A percentile compares a stretch with the other conserved stretches of the same genome.
phyloP scores from a whole-genome alignment of 2,888 invertebrate species.

The Mythimna pallens region DNA sequence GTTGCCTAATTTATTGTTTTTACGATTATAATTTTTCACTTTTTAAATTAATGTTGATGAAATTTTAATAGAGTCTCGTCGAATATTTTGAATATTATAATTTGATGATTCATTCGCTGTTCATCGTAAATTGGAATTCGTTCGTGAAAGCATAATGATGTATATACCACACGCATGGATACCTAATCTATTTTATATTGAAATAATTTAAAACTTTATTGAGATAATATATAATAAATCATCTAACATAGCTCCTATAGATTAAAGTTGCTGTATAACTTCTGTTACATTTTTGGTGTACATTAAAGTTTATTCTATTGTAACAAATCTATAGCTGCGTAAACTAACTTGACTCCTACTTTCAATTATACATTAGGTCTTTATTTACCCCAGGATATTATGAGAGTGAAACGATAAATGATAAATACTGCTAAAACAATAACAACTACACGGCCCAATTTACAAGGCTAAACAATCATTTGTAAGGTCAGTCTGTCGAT shows the following conservation, averaged over 20 bases:
- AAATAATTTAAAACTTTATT: slow-evolving; percentile 2
- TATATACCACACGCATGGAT: slow-evolving; percentile 18
- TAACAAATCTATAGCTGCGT: not conserved
- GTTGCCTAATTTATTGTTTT: slow-evolving; percentile 27
- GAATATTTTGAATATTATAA: slow-evolving; percentile 19
- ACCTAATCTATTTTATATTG: slow-evolving; percentile 1
- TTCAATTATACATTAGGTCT: not conserved
- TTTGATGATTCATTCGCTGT: slow-evolving; percentile 29
- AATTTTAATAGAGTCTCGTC: slow-evolving; percentile 13
- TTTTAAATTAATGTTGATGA: slow-evolving; percentile 14
- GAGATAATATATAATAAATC: too few relatives aligned
- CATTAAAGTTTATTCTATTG: too few relatives aligned
- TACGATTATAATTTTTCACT: slow-evolving; percentile 42
- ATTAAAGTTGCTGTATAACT: too few relatives aligned
- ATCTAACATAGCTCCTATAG: too few relatives aligned
- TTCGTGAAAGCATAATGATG: slow-evolving; percentile 17
- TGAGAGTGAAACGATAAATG: too few relatives aligned
- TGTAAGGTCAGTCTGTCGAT: too few relatives aligned
- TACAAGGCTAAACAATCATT: too few relatives aligned
- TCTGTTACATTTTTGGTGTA: too few relatives aligned
- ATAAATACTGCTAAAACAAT: too few relatives aligned
- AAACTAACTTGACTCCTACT: not conserved
- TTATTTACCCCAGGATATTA: not conserved
- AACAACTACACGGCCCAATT: too few relatives aligned
- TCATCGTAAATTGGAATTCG: slow-evolving; percentile 19